These are phyloP conservation scores for Leptopilina syphax DNA, from an alignment of 2,888 invertebrate genomes.

Conservation along the genomic window DNA sequence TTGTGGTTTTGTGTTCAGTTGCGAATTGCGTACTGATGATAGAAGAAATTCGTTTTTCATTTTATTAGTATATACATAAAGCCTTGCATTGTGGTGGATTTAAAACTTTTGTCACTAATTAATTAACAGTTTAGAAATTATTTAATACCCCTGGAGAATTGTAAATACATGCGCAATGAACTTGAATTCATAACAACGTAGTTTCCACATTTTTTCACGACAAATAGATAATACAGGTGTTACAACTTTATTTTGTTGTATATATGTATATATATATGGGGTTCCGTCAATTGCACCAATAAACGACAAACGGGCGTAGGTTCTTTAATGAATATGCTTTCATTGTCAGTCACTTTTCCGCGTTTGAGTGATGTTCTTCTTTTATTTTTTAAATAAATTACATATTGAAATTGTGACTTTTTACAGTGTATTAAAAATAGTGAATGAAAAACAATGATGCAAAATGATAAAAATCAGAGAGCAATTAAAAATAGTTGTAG, in stretches of 20 bases:
- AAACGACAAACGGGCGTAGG: neutral
- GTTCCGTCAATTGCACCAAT: too few species aligned
- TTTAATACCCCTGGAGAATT: neutral
- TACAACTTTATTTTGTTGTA: neutral
- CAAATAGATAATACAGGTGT: neutral
- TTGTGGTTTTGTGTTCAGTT: too few species aligned
- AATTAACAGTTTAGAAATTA: too few species aligned
- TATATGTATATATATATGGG: neutral
- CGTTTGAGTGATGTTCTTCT: neutral
- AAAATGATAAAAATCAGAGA: neutral
- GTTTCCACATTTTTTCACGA: neutral
- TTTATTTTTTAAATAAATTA: neutral
- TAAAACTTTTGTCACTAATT: too few species aligned
- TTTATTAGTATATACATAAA: too few species aligned
- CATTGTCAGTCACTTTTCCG: neutral
- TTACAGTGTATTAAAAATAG: too few species aligned
- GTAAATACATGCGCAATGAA: conserved; percentile 7
- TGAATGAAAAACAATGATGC: neutral
- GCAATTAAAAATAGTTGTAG: neutral
- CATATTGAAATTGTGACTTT: too few species aligned
- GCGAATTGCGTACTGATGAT: too few species aligned
- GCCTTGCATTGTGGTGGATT: too few species aligned
- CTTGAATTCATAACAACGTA: neutral
- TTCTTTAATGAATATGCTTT: conserved; percentile 4
- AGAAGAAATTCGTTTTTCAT: too few species aligned